Conservation (phyloP, 2,888 invertebrate genomes). For the Hermodice carunculata region DNA sequence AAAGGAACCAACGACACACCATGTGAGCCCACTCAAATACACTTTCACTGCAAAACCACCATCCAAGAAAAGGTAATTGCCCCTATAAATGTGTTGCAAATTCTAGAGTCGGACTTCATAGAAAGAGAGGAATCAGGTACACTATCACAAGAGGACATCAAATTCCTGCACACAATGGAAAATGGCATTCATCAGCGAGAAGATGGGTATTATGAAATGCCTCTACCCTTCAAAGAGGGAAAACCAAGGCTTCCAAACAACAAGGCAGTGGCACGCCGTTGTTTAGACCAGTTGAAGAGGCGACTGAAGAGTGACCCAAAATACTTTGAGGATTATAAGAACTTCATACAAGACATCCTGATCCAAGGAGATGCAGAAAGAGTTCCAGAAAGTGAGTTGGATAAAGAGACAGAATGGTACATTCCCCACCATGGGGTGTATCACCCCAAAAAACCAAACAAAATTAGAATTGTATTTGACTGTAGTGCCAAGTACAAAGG, state of each 20-base stretch:
- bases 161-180: background rate
- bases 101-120: too few relatives aligned
- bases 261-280: background rate
- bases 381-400: background rate
- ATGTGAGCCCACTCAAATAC: too few relatives aligned
- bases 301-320: background rate
- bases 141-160: too few relatives aligned
- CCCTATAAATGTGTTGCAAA: too few relatives aligned
- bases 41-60: too few relatives aligned
- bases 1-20: background rate
- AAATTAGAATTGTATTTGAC: conserved; percentile 32
- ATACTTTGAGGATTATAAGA: background rate
- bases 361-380: conserved; percentile 9
- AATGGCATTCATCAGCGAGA: background rate
- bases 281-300: background rate
- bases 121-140: too few relatives aligned
- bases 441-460: conserved; percentile 30
- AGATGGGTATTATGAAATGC: conserved; percentile 17
- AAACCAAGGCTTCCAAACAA: conserved; percentile 4
- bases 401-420: conserved; percentile 20
- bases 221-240: conserved; percentile 9
- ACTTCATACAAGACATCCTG: conserved; percentile 7
- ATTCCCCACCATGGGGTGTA: conserved; percentile 32
- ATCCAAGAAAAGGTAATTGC: too few relatives aligned
- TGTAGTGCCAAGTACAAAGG: conserved; percentile 19